phyloP scores from a whole-genome alignment of 2,113 vertebrate species.

The Pelobates fuscus region DNA sequence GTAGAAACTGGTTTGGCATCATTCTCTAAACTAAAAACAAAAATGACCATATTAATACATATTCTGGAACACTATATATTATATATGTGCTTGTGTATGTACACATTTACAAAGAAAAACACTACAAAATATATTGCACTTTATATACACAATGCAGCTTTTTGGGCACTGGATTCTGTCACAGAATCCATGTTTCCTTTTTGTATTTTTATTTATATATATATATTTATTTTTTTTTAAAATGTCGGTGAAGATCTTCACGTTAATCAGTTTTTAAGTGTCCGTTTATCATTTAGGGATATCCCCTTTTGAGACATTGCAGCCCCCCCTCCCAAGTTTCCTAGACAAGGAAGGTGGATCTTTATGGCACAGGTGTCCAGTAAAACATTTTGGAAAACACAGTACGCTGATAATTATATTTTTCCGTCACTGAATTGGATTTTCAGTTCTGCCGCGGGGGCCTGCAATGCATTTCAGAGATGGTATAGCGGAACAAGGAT shows the following conservation, averaged over 20 bases:
- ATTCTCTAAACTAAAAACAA: too few species aligned
- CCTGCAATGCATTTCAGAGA: background rate
- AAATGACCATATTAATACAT: slow-evolving; percentile 59
- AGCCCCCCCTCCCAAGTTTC: background rate
- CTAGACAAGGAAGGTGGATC: too few species aligned
- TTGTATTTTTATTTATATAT: too few species aligned
- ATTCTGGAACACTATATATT: slow-evolving; percentile 64
- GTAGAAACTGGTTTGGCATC: too few species aligned
- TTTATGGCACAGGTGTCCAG: too few species aligned
- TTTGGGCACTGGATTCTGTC: slow-evolving; percentile 55
- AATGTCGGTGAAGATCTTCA: slow-evolving; percentile 31
- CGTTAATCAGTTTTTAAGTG: slow-evolving; percentile 58
- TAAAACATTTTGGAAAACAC: too few species aligned
- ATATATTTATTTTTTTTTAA: too few species aligned
- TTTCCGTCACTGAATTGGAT: background rate
- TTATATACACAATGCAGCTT: slow-evolving; percentile 67
- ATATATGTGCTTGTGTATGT: slow-evolving; percentile 68
- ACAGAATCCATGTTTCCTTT: slow-evolving; percentile 63
- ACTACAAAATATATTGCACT: slow-evolving; percentile 73
- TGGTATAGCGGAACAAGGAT: too few species aligned
- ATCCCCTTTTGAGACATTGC: background rate
- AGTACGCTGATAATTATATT: too few species aligned
- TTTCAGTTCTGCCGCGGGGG: background rate
- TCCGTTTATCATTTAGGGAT: background rate
- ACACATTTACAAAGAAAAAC: slow-evolving; percentile 71